Base-by-base conservation (phyloP, 2,888 invertebrate genomes). In the Sphaerophoria rueppellii region DNA sequence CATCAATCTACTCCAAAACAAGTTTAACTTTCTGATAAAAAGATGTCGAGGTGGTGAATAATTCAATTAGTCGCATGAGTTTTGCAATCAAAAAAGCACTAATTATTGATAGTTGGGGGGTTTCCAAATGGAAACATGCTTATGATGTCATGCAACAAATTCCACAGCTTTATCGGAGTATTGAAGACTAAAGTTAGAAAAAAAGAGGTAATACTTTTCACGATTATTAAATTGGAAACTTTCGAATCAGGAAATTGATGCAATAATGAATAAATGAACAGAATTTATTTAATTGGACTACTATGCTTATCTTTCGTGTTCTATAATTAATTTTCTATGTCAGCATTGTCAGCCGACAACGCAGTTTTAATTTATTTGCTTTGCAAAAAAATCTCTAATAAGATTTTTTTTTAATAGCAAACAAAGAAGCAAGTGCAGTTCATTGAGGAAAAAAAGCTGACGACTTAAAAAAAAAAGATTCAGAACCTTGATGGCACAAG, bases 381-480 rank as follows among this genome's bases (percentile, higher is more conserved):
- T 9, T 3, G 4, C 6, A 9, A 40, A 9, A 40, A 43, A 43
- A 43, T 12, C 43, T 9, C 9, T 43, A 43, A 43, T 43, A 43
- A 43, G 43, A 43, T 43, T 43, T 4, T 43, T 12, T 24, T 24
- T 24, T 24, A 24, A 24, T 2, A 24, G 24, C 24, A 24, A 43
- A 43, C 43, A 43, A 43, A 43, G 12, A 9, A 43, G 43, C 9
- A 43, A 43, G 9, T 43, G 9, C 43, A 43, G 9, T 43, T 43
- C 43, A 11, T 43, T 43, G 50, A 50, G 6, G 6, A 50, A 50
- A 6, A 40, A 60, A 60, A 60, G 43, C 11, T 43, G 6, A 60
- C 43, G 43, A 40, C 12, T 60, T 58, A 0, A 40, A 60, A 43
- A 65, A 67, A 67, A 54, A 67, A 24, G 24, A 40, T 9, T 37